Conservation (phyloP, 53 echinoderm and acorn worm species). For the Astropecten irregularis region DNA sequence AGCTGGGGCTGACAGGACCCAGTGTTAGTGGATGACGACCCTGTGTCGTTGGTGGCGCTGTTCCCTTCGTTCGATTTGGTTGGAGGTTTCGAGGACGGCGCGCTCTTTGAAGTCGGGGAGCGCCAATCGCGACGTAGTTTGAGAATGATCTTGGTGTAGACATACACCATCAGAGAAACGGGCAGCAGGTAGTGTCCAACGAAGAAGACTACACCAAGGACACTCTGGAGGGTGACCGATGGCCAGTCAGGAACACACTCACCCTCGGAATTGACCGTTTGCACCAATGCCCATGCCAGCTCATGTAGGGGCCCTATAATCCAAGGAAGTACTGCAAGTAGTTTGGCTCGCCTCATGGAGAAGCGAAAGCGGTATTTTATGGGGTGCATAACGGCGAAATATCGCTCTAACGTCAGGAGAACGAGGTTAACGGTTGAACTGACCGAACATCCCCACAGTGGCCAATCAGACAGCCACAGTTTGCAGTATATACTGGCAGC, state of each 20-base stretch:
- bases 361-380: conserved; percentile 72
- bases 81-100: too few species aligned
- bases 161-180: conserved; percentile 77
- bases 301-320: conserved; percentile 73
- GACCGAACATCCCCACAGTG: conserved; percentile 78
- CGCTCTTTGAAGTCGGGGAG: too few species aligned
- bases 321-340: conserved; percentile 74
- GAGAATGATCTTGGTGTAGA: conserved; percentile 68
- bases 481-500: conserved; percentile 63
- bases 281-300: conserved; percentile 75
- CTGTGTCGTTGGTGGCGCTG: not conserved
- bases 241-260: conserved; percentile 67
- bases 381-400: conserved; percentile 80
- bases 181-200: conserved; percentile 82
- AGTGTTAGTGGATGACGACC: not conserved
- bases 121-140: conserved; percentile 45
- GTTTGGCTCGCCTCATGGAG: conserved; percentile 65
- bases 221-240: conserved; percentile 31
- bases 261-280: conserved; percentile 35
- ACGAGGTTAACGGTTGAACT: conserved; percentile 84
- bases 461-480: conserved; percentile 83
- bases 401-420: conserved; percentile 77
- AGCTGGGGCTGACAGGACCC: not conserved
- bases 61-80: not conserved
- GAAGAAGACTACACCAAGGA: conserved; percentile 72